Evolutionary conservation across 1,140 invertebrate species (phyloP).

Genomic region (Ceratina japonica): DNA sequence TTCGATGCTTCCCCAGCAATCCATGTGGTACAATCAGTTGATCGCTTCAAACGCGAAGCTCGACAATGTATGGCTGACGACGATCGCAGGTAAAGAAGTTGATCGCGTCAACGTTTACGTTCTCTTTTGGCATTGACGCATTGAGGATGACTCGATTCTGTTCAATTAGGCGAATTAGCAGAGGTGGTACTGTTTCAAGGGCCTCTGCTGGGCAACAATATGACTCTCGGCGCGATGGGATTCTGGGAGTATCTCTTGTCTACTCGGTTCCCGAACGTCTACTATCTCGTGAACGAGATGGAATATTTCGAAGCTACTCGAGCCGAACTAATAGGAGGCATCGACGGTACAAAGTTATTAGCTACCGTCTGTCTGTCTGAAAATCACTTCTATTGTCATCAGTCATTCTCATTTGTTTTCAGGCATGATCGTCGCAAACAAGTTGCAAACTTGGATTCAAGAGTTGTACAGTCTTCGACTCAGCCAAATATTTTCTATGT

Average conservation of each 20-base stretch:
- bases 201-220: slow-evolving; percentile 73
- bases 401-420: slow-evolving; percentile 20
- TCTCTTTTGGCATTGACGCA: background rate
- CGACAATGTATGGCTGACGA: slow-evolving; percentile 82
- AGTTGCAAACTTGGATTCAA: slow-evolving; percentile 79
- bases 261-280: slow-evolving; percentile 80
- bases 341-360: slow-evolving; percentile 81
- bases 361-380: slow-evolving; percentile 22
- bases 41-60: slow-evolving; percentile 67
- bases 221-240: slow-evolving; percentile 80
- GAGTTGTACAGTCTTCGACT: slow-evolving; percentile 79
- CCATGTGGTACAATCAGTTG: slow-evolving; percentile 61
- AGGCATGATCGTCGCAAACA: slow-evolving; percentile 83
- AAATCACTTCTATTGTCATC: slow-evolving; percentile 16
- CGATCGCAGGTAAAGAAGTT: slow-evolving; percentile 79
- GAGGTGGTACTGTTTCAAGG: slow-evolving; percentile 83
- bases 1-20: slow-evolving; percentile 55
- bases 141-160: background rate
- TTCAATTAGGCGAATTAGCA: slow-evolving; percentile 81
- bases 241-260: slow-evolving; percentile 81
- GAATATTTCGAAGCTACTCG: slow-evolving; percentile 82
- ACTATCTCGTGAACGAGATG: slow-evolving; percentile 79
- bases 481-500: slow-evolving; percentile 85
- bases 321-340: slow-evolving; percentile 83
- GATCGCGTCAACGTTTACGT: background rate